Evolutionary conservation across 2,888 invertebrate species (phyloP).

Genomic region (Eupelmus urozonus): DNA sequence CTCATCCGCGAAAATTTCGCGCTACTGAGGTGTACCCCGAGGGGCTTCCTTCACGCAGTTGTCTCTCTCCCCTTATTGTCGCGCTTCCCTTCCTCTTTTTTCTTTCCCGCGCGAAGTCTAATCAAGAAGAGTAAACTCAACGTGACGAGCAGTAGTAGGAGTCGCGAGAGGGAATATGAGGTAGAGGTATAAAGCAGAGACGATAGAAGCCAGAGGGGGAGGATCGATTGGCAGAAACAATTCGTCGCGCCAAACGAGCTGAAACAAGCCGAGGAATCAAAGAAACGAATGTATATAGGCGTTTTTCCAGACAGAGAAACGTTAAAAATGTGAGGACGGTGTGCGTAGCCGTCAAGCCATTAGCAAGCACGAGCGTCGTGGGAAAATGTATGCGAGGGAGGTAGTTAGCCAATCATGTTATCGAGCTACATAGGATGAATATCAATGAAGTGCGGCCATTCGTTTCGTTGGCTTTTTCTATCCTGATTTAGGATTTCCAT

Average conservation of each 20-base stretch:
- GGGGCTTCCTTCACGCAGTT: constrained; percentile 34
- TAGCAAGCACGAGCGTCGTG: constrained; percentile 17
- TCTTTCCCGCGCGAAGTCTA: constrained; percentile 69
- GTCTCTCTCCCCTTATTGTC: constrained; percentile 5
- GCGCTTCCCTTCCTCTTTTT: constrained; percentile 49
- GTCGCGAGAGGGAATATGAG: constrained; percentile 57
- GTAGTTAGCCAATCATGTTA: constrained; percentile 75
- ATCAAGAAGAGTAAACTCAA: constrained; percentile 76
- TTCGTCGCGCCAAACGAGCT: constrained; percentile 49
- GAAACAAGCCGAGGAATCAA: constrained; percentile 50
- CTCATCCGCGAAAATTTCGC: constrained; percentile 54
- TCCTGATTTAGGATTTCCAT: background rate
- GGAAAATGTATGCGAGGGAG: constrained; percentile 57
- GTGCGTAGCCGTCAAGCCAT: constrained; percentile 44
- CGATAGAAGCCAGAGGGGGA: too few species aligned
- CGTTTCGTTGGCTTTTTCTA: background rate
- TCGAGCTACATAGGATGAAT: constrained; percentile 72
- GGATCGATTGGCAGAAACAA: constrained; percentile 53
- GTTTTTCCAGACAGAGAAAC: background rate
- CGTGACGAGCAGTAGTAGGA: constrained; percentile 48
- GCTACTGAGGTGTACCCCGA: constrained; percentile 47
- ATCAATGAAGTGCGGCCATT: constrained; percentile 67
- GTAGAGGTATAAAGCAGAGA: background rate
- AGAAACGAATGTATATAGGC: background rate
- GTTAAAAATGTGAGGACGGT: constrained; percentile 1